Percentiles rank a stretch among this genome's conserved stretches.
phyloP scores from a whole-genome alignment of 1,140 invertebrate species.

The Neodiprion fabricii region DNA sequence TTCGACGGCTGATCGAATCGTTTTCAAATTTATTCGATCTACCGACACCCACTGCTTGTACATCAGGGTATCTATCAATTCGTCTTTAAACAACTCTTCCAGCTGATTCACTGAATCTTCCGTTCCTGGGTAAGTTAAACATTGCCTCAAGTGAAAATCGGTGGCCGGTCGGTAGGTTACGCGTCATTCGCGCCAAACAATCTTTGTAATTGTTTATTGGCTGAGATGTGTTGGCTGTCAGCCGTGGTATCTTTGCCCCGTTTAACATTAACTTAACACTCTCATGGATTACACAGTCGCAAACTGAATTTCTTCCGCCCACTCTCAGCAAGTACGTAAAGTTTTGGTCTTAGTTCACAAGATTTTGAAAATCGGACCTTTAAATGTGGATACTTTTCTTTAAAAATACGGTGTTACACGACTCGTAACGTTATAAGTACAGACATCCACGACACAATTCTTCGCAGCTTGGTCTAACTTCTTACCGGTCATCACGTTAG shows the following conservation, averaged over 20 bases:
- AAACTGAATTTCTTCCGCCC: slow-evolving; percentile 9
- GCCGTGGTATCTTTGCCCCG: slow-evolving; percentile 9
- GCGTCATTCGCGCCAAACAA: slow-evolving; percentile 15
- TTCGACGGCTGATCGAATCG: too few relatives aligned
- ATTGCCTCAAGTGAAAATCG: background rate
- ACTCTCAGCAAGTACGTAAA: background rate
- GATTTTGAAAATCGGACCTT: background rate
- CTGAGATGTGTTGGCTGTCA: slow-evolving; percentile 13
- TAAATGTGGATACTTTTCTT: slow-evolving; percentile 1
- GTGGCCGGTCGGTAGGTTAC: slow-evolving; percentile 4
- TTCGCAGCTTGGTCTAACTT: background rate
- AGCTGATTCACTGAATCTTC: too few relatives aligned
- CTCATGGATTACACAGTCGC: background rate
- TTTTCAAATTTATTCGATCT: too few relatives aligned
- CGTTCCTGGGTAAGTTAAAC: too few relatives aligned
- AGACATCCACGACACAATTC: background rate
- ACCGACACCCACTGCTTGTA: too few relatives aligned
- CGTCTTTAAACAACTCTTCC: too few relatives aligned
- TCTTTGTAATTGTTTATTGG: slow-evolving; percentile 23
- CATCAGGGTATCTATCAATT: too few relatives aligned
- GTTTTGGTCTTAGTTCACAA: background rate
- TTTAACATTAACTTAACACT: slow-evolving; percentile 10
- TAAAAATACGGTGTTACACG: background rate
- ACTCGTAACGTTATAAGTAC: background rate
- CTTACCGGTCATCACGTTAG: background rate